phyloP scores from a whole-genome alignment of 2,113 vertebrate genomes.

The Dissostichus mawsoni region DNA sequence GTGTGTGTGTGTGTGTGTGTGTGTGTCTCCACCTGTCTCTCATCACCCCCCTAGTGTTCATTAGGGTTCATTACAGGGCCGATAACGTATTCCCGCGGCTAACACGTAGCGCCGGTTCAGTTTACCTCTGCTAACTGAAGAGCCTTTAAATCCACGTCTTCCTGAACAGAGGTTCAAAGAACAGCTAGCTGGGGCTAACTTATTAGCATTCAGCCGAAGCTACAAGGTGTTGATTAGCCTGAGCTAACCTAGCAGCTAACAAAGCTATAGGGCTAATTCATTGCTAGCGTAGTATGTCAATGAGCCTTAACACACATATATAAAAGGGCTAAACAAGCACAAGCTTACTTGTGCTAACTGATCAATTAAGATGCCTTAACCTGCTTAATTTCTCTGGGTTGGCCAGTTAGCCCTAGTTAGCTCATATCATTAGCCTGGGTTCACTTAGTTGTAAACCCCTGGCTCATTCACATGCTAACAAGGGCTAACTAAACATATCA shows the following conservation, averaged over 20 bases:
- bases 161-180: constrained; percentile 46
- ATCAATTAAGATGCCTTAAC: background rate
- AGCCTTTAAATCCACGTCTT: constrained; percentile 75
- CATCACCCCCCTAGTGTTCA: constrained; percentile 43
- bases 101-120: constrained; percentile 56
- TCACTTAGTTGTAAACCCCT: no score
- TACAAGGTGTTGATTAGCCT: background rate
- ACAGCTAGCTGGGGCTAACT: constrained; percentile 29
- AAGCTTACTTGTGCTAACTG: background rate
- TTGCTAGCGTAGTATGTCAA: background rate
- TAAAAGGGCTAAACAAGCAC: background rate
- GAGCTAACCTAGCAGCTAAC: constrained; percentile 15
- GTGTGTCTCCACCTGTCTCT: constrained; percentile 27
- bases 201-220: constrained; percentile 2
- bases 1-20: constrained; percentile 7
- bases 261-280: constrained; percentile 4
- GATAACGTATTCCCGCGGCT: constrained; percentile 36
- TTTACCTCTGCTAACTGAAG: constrained; percentile 73
- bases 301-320: constrained; percentile 1
- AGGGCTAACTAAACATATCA: no score
- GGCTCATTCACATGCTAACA: no score
- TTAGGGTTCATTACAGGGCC: constrained; percentile 46
- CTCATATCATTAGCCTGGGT: background rate
- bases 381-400: background rate
- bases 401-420: background rate